phyloP scores from a whole-genome alignment of 2,888 invertebrate genomes.

The Pasiphila rectangulata region DNA sequence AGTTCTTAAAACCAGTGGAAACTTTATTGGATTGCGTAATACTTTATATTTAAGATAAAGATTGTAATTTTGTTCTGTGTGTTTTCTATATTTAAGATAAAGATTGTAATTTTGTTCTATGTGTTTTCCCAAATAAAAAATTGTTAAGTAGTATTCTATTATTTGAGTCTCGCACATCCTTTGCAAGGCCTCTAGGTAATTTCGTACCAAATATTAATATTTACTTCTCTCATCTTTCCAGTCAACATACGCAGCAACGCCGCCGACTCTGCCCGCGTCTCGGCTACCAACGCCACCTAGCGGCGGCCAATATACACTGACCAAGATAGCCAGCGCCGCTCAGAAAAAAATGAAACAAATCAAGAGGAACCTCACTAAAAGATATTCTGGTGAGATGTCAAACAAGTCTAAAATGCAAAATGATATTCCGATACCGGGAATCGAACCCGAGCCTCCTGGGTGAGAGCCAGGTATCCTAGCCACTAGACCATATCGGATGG shows the following conservation, averaged over 20 bases:
- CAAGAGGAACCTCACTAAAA: slow-evolving; percentile 84
- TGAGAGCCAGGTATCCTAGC: slow-evolving; percentile 86
- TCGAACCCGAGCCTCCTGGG: slow-evolving; percentile 84
- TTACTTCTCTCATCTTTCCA: slow-evolving; percentile 24
- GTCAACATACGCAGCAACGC: slow-evolving; percentile 42
- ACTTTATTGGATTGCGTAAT: too few relatives aligned
- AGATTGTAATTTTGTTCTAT: too few relatives aligned
- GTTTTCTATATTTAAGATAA: too few relatives aligned
- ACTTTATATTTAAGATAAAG: too few relatives aligned
- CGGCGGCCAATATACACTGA: slow-evolving; percentile 83
- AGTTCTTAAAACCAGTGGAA: too few relatives aligned
- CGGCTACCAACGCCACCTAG: slow-evolving; percentile 82
- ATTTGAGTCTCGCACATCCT: neutral
- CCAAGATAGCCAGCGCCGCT: slow-evolving; percentile 83
- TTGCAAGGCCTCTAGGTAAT: neutral
- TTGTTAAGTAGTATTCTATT: too few relatives aligned
- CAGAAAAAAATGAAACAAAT: slow-evolving; percentile 83
- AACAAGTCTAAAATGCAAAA: slow-evolving; percentile 42
- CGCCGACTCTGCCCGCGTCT: slow-evolving; percentile 61
- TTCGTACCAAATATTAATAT: neutral
- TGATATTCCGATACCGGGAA: slow-evolving; percentile 81
- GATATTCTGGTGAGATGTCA: slow-evolving; percentile 61
- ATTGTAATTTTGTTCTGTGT: too few relatives aligned
- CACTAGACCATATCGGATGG: slow-evolving; percentile 79
- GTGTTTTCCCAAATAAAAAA: too few relatives aligned